A percentile compares a stretch with the other conserved stretches of the same genome.
Evolutionary conservation across 2,113 vertebrate species (phyloP).

Genomic region (Morone saxatilis): DNA sequence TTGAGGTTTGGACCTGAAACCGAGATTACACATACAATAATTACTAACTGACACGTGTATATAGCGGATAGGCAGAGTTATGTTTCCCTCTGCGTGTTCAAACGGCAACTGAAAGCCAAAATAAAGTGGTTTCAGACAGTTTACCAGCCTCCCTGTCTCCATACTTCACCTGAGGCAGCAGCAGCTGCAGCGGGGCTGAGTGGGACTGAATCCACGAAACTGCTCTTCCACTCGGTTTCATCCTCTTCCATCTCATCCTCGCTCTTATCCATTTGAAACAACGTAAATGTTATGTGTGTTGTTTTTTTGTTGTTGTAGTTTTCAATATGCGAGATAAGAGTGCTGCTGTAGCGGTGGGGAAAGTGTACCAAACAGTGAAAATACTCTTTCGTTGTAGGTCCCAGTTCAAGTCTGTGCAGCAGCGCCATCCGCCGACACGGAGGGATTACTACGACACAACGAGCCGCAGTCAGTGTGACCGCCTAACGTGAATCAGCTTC

Average conservation of each 20-base stretch:
- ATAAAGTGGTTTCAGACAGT: background rate
- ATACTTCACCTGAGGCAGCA: constrained; percentile 52
- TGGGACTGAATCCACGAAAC: constrained; percentile 37
- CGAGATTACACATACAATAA: background rate
- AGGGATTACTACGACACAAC: constrained; percentile 3
- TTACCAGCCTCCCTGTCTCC: background rate
- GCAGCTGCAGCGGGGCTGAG: background rate
- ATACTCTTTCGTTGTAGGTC: background rate
- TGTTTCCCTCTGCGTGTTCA: background rate
- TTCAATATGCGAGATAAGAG: rapidly evolving
- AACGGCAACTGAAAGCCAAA: background rate
- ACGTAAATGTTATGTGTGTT: background rate
- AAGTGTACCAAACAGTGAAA: background rate
- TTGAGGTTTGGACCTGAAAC: constrained; percentile 40
- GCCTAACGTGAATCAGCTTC: background rate
- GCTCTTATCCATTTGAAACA: constrained; percentile 56
- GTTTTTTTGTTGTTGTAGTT: background rate
- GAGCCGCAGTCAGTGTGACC: background rate
- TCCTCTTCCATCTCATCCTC: constrained; percentile 71
- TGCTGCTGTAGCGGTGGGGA: background rate
- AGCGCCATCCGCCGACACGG: constrained; percentile 43
- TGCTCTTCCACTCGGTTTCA: constrained; percentile 71
- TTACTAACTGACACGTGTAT: background rate
- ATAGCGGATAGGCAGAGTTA: background rate
- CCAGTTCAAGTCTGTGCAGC: background rate